These are phyloP conservation scores for Halocynthia roretzi DNA, from an alignment of 23 tunicate species.

Conservation along the genomic window DNA sequence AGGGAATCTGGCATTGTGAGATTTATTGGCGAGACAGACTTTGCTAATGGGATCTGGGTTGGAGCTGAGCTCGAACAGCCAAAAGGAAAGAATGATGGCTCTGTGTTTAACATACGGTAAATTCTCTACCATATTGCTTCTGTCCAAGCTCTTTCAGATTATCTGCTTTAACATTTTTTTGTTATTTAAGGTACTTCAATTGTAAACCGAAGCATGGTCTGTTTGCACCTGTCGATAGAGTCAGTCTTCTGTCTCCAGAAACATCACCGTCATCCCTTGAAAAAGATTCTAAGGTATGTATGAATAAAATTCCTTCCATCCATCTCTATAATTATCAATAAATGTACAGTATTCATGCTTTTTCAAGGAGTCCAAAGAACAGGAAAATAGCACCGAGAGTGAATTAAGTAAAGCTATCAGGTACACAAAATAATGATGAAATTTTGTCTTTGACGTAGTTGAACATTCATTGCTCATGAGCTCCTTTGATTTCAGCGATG, in stretches of 20 bases:
- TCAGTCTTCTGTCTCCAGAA: constrained; percentile 1
- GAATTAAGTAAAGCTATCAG: no score
- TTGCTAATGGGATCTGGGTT: constrained; percentile 77
- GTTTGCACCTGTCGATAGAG: constrained; percentile 46
- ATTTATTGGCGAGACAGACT: constrained; percentile 64
- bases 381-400: neutral
- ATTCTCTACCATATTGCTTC: neutral
- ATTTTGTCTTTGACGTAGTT: no score
- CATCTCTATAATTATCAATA: no score
- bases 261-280: neutral
- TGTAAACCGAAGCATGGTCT: constrained; percentile 66
- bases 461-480: no score
- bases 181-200: constrained; percentile 34
- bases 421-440: no score
- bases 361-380: neutral
- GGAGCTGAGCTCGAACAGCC: constrained; percentile 52
- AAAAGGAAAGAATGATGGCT: constrained; percentile 67
- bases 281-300: neutral
- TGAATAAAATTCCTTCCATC: neutral
- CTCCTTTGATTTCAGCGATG: no score
- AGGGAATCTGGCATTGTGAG: constrained; percentile 27
- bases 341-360: neutral
- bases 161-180: no score
- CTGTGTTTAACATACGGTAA: constrained; percentile 45
- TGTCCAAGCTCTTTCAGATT: neutral